Percentiles rank a stretch among this genome's conserved stretches.
Conservation (phyloP, 2,797 vertebrate genomes). For the Euthynnus affinis region DNA sequence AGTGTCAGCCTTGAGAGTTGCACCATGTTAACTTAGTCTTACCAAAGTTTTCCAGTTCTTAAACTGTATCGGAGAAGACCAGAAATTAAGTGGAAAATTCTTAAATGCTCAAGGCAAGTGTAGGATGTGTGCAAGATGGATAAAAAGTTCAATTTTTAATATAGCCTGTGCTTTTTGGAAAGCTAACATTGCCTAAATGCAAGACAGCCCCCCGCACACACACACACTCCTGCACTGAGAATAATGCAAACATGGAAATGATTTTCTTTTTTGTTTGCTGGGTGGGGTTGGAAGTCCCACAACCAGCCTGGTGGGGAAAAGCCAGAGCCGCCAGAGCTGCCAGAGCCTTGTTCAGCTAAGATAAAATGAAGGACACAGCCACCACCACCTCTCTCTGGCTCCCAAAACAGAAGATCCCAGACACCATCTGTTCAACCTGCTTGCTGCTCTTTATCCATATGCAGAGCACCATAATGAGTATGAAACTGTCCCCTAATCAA, state of each 20-base stretch:
- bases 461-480: slow-evolving; percentile 15
- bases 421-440: slow-evolving; percentile 64
- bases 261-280: background rate
- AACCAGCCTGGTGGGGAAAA: background rate
- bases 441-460: slow-evolving; percentile 47
- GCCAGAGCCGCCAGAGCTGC: background rate
- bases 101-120: no score
- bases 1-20: no score
- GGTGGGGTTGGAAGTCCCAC: background rate
- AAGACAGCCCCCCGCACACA: background rate
- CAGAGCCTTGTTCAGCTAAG: background rate
- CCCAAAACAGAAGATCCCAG: slow-evolving; percentile 57
- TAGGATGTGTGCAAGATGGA: background rate
- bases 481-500: slow-evolving; percentile 38
- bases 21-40: no score
- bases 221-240: background rate
- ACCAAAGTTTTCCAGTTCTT: background rate
- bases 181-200: slow-evolving; percentile 2
- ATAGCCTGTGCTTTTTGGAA: background rate
- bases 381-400: slow-evolving; percentile 29
- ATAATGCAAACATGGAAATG: background rate
- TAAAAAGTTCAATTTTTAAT: no score
- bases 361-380: slow-evolving; percentile 42
- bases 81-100: background rate
- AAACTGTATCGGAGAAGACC: background rate